Percentiles rank a stretch among this genome's conserved stretches.
Conservation (phyloP, 2,888 invertebrate species). For the Antheraea assamensis region DNA sequence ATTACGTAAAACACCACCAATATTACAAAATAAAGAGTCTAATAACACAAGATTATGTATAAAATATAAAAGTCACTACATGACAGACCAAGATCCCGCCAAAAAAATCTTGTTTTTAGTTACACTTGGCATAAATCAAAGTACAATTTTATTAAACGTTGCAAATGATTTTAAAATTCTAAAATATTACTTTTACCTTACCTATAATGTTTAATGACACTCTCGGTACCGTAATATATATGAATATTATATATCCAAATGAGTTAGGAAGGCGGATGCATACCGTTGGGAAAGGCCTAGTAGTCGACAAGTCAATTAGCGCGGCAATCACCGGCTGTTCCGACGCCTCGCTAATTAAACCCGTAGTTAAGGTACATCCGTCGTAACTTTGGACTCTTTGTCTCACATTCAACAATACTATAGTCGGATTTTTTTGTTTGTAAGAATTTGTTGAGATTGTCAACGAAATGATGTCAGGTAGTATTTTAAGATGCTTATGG, state of each 20-base stretch:
- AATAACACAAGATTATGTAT: too few relatives aligned
- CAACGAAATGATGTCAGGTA: not conserved
- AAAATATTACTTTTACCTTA: too few relatives aligned
- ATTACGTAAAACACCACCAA: too few relatives aligned
- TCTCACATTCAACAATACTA: constrained; percentile 9
- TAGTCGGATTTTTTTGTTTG: constrained; percentile 19
- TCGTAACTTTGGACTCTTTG: constrained; percentile 11
- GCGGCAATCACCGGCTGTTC: constrained; percentile 40
- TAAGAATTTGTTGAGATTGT: not conserved
- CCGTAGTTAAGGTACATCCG: constrained; percentile 20
- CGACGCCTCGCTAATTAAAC: constrained; percentile 40
- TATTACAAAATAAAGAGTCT: too few relatives aligned
- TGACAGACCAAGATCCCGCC: too few relatives aligned
- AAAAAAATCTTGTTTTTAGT: too few relatives aligned
- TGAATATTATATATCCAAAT: not conserved
- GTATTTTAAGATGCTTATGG: not conserved
- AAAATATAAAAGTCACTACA: too few relatives aligned
- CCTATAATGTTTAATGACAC: not conserved
- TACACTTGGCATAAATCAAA: not conserved
- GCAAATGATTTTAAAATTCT: too few relatives aligned
- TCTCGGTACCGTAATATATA: not conserved
- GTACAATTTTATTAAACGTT: not conserved
- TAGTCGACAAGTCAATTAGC: constrained; percentile 45
- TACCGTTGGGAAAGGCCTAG: constrained; percentile 10
- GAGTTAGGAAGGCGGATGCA: not conserved